A percentile compares a stretch with the other conserved stretches of the same genome.
phyloP scores from a whole-genome alignment of 2,797 vertebrate species.

The Cephalopachus bancanus region DNA sequence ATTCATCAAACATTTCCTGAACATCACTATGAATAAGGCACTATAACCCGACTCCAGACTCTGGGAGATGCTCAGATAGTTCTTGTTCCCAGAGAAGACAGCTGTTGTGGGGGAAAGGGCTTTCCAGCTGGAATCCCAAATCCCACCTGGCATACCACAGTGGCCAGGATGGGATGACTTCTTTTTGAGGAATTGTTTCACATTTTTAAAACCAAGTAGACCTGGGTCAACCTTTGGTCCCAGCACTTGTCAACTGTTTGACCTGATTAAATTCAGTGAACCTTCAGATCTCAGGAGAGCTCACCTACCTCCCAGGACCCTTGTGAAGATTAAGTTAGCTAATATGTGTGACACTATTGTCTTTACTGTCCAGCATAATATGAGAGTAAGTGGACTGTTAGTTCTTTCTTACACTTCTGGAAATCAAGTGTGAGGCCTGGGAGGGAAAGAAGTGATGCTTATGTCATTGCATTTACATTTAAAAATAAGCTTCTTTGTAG shows the following conservation, averaged over 20 bases:
- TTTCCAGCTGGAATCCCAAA: not conserved
- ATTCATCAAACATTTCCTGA: constrained; percentile 10
- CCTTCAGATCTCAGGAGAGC: not conserved
- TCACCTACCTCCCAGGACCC: not conserved
- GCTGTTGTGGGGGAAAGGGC: not conserved
- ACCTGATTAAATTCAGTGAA: not conserved
- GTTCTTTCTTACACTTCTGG: not conserved
- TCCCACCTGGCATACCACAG: not conserved
- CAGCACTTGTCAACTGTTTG: not conserved
- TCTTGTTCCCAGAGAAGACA: not conserved
- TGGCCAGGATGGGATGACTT: not conserved
- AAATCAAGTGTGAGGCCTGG: not conserved
- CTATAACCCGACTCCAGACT: too few species aligned
- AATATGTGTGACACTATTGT: too few species aligned
- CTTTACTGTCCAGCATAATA: too few species aligned
- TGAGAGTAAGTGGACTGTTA: not conserved
- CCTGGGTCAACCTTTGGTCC: not conserved
- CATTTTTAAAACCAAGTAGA: not conserved
- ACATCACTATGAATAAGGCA: not conserved
- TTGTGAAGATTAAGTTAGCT: not conserved
- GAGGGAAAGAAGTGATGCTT: not conserved
- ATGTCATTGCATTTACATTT: not conserved
- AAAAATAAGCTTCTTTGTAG: not conserved
- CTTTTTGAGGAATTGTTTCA: not conserved
- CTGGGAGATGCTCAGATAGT: accelerated